A percentile compares a stretch with the other conserved stretches of the same genome.
phyloP scores from a whole-genome alignment of 2,888 invertebrate genomes.

The Pollenia griseotomentosa region DNA sequence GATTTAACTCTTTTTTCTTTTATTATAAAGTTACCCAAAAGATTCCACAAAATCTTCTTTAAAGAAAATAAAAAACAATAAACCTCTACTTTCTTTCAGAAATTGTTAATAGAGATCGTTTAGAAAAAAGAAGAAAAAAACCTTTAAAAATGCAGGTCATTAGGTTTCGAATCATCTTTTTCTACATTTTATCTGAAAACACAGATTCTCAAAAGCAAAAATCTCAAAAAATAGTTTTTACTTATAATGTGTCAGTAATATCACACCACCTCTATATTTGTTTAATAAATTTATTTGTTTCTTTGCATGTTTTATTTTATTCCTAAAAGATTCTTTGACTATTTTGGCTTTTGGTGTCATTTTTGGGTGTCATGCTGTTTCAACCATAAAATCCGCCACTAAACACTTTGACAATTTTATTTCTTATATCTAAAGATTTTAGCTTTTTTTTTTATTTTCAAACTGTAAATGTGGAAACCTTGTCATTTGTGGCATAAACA shows the following conservation, averaged over 20 bases:
- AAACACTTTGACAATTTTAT: constrained; percentile 62
- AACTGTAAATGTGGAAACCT: constrained; percentile 45
- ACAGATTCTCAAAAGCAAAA: background rate
- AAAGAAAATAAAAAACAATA: constrained; percentile 8
- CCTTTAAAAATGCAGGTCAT: constrained; percentile 62
- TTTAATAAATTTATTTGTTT: constrained; percentile 32
- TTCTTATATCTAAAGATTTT: background rate
- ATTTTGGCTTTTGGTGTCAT: constrained; percentile 22
- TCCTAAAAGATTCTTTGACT: background rate
- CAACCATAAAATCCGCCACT: constrained; percentile 2
- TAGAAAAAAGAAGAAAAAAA: background rate
- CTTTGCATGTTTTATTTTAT: background rate
- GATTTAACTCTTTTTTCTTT: background rate
- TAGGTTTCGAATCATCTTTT: constrained; percentile 59
- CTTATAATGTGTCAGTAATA: constrained; percentile 57
- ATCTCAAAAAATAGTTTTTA: constrained; percentile 2
- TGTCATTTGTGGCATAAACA: constrained; percentile 54
- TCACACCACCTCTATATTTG: constrained; percentile 43
- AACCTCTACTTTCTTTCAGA: constrained; percentile 59
- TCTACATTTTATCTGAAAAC: background rate
- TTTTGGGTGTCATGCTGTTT: constrained; percentile 63
- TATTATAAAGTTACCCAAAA: background rate
- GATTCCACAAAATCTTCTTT: background rate
- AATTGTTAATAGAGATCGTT: constrained; percentile 12
- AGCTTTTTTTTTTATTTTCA: background rate